Evolutionary conservation across 2,113 vertebrate genomes (phyloP), one percentile per base, ranked within the genome.

Genomic region (Rhombomys opimus): DNA sequence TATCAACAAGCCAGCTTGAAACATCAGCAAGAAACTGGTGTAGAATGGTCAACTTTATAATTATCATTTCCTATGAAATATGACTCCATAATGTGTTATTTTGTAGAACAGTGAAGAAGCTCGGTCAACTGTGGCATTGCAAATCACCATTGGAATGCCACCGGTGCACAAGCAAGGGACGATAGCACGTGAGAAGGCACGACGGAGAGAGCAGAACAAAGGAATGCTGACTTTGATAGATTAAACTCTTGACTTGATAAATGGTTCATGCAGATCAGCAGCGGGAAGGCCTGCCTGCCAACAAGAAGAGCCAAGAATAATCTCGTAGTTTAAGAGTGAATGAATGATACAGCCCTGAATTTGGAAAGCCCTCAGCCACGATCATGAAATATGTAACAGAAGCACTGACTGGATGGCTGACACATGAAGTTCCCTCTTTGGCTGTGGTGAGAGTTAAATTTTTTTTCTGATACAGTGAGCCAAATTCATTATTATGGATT

Each of bases 371-470:
- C 84, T 97, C 94, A 89, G 96, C 89, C 57, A 46, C 70, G 67
- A 96, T 97, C 91, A 97, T 97, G 96, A 98, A 98, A 97, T 98
- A 97, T 93, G 97, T 91, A 97, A 97, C 91, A 80, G 94, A 96
- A 96, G 72, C 70, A 70, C 5, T 89, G 95, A 89, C 89, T 97
- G 80, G 88, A 75, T 80, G 81, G 46, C 67, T 95, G 92, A 89
- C 84, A 92, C 17, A 68, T 84, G 94, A 98, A 97, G 87, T 90
- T 70, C 97, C 91, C 93, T 95, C 77, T 70, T 77, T 89, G 91
- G 92, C 94, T 97, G 86, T 91, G 97, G 93, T 78, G 93, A 85
- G 81, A 95, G 76, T 68, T 96, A 91, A 93, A 97, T 97, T 96
- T 97, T 96, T 97, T 65, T 98, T 96, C 97, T 95, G 3, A 35